Percentiles rank a stretch among this genome's conserved stretches.
Conservation (phyloP, 1,140 invertebrate genomes). For the Danaus plexippus region DNA sequence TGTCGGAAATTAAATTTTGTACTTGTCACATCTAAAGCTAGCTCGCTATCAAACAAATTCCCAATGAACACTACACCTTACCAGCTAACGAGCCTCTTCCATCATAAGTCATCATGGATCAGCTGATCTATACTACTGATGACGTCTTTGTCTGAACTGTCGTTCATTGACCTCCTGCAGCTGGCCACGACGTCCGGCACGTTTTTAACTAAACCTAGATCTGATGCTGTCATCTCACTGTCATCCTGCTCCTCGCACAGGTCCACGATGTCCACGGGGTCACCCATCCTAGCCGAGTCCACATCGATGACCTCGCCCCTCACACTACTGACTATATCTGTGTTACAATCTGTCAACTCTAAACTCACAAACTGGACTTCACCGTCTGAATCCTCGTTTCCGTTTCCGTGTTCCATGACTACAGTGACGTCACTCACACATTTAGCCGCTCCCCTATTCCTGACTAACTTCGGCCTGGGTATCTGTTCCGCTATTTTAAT, state of each 20-base stretch:
- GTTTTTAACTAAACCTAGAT: slow-evolving; percentile 45
- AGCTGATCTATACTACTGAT: slow-evolving; percentile 35
- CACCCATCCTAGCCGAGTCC: slow-evolving; percentile 35
- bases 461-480: slow-evolving; percentile 50
- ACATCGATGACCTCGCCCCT: slow-evolving; percentile 50
- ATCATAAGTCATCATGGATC: slow-evolving; percentile 53
- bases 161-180: slow-evolving; percentile 30
- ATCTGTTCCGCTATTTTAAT: slow-evolving; percentile 51
- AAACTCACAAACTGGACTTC: slow-evolving; percentile 57
- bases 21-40: too few species aligned
- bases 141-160: slow-evolving; percentile 23
- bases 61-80: neutral
- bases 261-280: slow-evolving; percentile 51
- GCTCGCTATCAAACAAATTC: too few species aligned
- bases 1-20: too few species aligned
- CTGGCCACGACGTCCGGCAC: slow-evolving; percentile 61
- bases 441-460: slow-evolving; percentile 37
- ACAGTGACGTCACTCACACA: slow-evolving; percentile 34
- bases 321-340: slow-evolving; percentile 21
- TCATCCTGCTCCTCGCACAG: slow-evolving; percentile 53
- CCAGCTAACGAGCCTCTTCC: slow-evolving; percentile 13
- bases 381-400: slow-evolving; percentile 44
- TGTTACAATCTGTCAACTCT: slow-evolving; percentile 32
- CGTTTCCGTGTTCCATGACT: slow-evolving; percentile 29
- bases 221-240: slow-evolving; percentile 35